phyloP scores from a whole-genome alignment of 2,888 invertebrate species.

The Hartigia nigra region DNA sequence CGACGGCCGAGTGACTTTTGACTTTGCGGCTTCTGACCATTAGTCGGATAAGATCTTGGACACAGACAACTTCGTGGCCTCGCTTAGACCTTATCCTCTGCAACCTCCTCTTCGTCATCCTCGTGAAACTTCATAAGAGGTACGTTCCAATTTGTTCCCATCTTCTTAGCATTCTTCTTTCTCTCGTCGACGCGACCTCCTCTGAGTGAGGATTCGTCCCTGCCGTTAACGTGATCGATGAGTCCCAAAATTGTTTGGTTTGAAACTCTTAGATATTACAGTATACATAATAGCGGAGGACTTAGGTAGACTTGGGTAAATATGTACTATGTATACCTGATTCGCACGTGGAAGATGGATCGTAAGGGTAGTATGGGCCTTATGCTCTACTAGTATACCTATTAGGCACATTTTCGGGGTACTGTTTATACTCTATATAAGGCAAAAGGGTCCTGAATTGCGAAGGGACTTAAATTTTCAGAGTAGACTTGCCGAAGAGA shows the following conservation, averaged over 20 bases:
- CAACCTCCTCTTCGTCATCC: slow-evolving; percentile 46
- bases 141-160: slow-evolving; percentile 25
- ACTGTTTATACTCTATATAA: too few species aligned
- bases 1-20: slow-evolving; percentile 46
- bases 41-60: slow-evolving; percentile 56
- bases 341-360: too few species aligned
- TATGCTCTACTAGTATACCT: too few species aligned
- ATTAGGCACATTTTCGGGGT: too few species aligned
- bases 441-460: too few species aligned
- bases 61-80: slow-evolving; percentile 36
- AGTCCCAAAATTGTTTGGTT: slow-evolving; percentile 14
- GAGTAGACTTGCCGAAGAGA: slow-evolving; percentile 47
- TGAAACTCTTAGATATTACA: too few species aligned
- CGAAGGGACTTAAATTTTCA: slow-evolving; percentile 5
- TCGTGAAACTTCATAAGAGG: slow-evolving; percentile 16
- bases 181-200: slow-evolving; percentile 9
- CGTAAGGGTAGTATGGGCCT: too few species aligned
- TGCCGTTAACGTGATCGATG: slow-evolving; percentile 54
- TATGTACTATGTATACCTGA: too few species aligned
- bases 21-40: slow-evolving; percentile 59
- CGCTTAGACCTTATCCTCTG: slow-evolving; percentile 24
- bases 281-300: too few species aligned
- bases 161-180: slow-evolving; percentile 25
- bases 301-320: too few species aligned
- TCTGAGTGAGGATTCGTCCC: slow-evolving; percentile 32